Conservation (phyloP, 1,140 invertebrate genomes). For the Drosophila biarmipes region DNA sequence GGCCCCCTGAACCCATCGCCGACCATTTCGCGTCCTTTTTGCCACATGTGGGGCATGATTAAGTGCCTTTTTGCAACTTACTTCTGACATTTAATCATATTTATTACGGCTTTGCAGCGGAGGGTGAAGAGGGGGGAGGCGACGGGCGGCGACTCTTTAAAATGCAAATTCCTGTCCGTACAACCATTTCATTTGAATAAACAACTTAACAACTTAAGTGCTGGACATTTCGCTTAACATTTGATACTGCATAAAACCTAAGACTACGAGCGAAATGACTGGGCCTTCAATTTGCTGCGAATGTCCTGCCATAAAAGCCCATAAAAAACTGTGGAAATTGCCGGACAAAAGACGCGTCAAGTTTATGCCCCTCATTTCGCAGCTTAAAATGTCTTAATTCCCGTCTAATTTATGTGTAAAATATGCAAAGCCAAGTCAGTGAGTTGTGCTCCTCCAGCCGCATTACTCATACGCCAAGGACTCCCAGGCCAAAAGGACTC, state of each 20-base stretch:
- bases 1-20: neutral
- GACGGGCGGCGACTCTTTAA: conserved; percentile 43
- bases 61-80: conserved; percentile 70
- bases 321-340: conserved; percentile 45
- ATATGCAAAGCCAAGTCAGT: conserved; percentile 60
- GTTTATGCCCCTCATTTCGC: conserved; percentile 64
- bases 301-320: conserved; percentile 54
- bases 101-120: conserved; percentile 46
- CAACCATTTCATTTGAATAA: conserved; percentile 64
- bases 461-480: conserved; percentile 69
- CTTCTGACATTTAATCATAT: conserved; percentile 75
- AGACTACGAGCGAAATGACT: conserved; percentile 28
- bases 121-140: neutral
- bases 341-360: conserved; percentile 46
- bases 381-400: conserved; percentile 76
- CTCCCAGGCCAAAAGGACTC: conserved; percentile 1
- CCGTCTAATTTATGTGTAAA: conserved; percentile 66
- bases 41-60: conserved; percentile 74
- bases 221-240: conserved; percentile 63
- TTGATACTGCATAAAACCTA: conserved; percentile 66
- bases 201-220: conserved; percentile 53
- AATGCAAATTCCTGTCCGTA: conserved; percentile 64
- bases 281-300: conserved; percentile 63
- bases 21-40: conserved; percentile 2
- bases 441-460: conserved; percentile 27